Percentiles rank a stretch among this genome's conserved stretches.
Evolutionary conservation across 2,113 vertebrate genomes (phyloP).

Genomic region (Myiopsitta monachus): DNA sequence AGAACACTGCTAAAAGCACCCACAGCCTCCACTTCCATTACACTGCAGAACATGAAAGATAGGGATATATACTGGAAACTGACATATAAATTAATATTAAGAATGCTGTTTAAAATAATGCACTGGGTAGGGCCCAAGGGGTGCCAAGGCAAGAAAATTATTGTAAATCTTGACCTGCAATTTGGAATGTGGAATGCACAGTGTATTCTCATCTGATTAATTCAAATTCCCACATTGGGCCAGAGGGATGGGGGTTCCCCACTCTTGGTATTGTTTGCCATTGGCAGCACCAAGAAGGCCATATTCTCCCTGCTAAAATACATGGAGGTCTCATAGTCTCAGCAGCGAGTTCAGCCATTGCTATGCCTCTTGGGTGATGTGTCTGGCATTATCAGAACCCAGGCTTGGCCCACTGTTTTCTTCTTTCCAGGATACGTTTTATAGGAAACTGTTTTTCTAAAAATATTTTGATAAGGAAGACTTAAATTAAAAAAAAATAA

Average conservation of each 20-base stretch:
- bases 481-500: neutral
- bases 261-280: neutral
- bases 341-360: neutral
- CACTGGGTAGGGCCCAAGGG: neutral
- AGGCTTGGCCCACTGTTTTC: neutral
- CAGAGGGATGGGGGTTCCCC: accelerated
- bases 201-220: neutral
- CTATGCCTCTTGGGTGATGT: neutral
- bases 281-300: neutral
- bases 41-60: neutral
- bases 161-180: neutral
- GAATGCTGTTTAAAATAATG: neutral
- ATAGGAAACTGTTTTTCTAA: neutral
- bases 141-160: neutral
- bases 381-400: neutral
- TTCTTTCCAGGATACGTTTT: neutral
- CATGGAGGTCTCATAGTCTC: neutral
- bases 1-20: neutral
- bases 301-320: neutral
- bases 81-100: neutral
- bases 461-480: neutral
- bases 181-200: neutral
- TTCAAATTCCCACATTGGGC: neutral
- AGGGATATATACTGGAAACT: neutral
- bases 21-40: neutral